Conservation (phyloP, 2,888 invertebrate species). For the Ceramica pisi region DNA sequence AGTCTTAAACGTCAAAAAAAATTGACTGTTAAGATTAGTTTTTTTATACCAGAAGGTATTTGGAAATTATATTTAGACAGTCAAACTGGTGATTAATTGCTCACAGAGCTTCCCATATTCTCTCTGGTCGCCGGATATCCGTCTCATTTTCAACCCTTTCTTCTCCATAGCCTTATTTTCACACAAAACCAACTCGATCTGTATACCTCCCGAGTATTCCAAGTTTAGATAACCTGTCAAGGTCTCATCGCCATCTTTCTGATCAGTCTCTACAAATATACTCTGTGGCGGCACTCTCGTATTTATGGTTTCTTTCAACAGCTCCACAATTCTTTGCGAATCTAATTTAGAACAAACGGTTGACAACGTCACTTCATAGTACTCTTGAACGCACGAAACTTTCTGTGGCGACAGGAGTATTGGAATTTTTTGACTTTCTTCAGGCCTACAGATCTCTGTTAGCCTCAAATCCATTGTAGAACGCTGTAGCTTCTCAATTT, state of each 20-base stretch:
- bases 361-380: constrained; percentile 94
- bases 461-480: constrained; percentile 87
- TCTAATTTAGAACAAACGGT: constrained; percentile 95
- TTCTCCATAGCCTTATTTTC: constrained; percentile 93
- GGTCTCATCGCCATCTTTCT: constrained; percentile 76
- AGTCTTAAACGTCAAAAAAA: constrained; percentile 1
- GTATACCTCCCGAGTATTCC: constrained; percentile 95
- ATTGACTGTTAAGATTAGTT: constrained; percentile 9
- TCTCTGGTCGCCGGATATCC: constrained; percentile 96
- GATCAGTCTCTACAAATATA: constrained; percentile 87
- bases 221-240: constrained; percentile 92
- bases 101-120: constrained; percentile 97
- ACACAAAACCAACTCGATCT: constrained; percentile 95
- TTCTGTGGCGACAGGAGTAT: constrained; percentile 85
- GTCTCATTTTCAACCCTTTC: constrained; percentile 95
- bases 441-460: constrained; percentile 83
- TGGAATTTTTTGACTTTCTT: constrained; percentile 78
- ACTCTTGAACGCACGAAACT: constrained; percentile 84
- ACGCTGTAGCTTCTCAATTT: constrained; percentile 84
- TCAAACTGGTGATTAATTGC: constrained; percentile 96
- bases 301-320: constrained; percentile 95
- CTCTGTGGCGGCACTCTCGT: constrained; percentile 93
- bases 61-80: constrained; percentile 88
- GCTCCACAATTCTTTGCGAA: constrained; percentile 94
- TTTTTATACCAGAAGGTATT: constrained; percentile 18